Conservation (phyloP, 2,888 invertebrate genomes). For the Gryllus longicercus region DNA sequence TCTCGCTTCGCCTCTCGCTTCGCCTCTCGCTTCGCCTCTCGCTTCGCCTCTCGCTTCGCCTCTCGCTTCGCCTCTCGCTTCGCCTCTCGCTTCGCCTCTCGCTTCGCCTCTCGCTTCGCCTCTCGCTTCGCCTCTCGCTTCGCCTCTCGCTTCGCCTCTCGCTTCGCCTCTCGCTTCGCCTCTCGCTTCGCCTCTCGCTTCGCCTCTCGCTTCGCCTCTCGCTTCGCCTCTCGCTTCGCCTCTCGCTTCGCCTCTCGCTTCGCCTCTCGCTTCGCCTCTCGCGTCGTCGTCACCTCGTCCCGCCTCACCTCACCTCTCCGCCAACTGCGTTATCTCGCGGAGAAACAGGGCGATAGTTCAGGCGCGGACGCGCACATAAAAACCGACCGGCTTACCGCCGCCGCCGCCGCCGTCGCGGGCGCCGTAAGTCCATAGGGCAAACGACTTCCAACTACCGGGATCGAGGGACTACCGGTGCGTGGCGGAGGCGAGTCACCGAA, state of each 20-base stretch:
- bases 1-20: neutral
- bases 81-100: neutral
- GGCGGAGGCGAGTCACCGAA: neutral
- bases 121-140: neutral
- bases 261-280: neutral
- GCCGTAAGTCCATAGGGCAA: neutral
- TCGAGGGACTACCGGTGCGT: neutral
- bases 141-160: neutral
- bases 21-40: neutral
- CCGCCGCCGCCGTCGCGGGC: neutral
- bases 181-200: neutral
- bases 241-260: neutral
- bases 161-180: neutral
- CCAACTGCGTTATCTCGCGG: neutral
- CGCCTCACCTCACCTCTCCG: neutral
- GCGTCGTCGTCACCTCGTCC: neutral
- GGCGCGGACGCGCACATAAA: neutral
- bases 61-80: neutral
- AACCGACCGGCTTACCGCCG: neutral
- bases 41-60: neutral
- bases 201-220: neutral
- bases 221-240: neutral
- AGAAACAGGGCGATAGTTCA: neutral
- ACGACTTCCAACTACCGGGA: slow-evolving; percentile 5
- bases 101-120: neutral